Conservation (phyloP, 2,113 vertebrate species). For the Athene noctua region DNA sequence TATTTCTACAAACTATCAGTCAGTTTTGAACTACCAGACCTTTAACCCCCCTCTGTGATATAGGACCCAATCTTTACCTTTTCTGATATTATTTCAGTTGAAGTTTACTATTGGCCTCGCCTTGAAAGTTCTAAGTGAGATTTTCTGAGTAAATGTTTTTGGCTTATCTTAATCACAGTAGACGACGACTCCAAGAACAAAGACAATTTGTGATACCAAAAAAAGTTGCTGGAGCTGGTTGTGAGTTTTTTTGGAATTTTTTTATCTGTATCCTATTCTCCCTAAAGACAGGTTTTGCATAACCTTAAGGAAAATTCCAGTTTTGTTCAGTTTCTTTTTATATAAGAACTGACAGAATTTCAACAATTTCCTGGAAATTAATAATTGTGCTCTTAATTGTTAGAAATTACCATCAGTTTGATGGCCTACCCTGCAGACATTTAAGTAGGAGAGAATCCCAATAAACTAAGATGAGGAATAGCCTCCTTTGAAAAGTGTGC, state of each 20-base stretch:
- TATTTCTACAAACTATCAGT: background rate
- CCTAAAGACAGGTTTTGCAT: background rate
- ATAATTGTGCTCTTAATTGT: background rate
- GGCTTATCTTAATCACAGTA: background rate
- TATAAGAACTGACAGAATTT: background rate
- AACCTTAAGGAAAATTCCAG: background rate
- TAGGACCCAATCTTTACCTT: background rate
- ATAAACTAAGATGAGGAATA: rapidly evolving
- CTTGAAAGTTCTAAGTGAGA: background rate
- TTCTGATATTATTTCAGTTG: background rate
- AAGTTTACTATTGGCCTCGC: background rate
- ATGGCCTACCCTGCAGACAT: background rate
- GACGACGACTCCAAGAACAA: background rate
- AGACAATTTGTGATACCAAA: background rate
- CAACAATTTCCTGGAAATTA: background rate
- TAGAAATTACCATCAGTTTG: background rate
- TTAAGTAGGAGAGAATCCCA: background rate
- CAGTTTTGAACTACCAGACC: background rate
- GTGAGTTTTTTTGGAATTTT: too few relatives aligned
- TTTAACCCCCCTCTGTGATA: too few relatives aligned
- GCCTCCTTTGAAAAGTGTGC: background rate
- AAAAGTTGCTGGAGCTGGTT: background rate
- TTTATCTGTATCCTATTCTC: background rate
- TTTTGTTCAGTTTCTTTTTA: background rate
- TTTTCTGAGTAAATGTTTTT: background rate